Evolutionary conservation across 2,113 vertebrate species (phyloP).

Genomic region (Amblyornis subalaris): DNA sequence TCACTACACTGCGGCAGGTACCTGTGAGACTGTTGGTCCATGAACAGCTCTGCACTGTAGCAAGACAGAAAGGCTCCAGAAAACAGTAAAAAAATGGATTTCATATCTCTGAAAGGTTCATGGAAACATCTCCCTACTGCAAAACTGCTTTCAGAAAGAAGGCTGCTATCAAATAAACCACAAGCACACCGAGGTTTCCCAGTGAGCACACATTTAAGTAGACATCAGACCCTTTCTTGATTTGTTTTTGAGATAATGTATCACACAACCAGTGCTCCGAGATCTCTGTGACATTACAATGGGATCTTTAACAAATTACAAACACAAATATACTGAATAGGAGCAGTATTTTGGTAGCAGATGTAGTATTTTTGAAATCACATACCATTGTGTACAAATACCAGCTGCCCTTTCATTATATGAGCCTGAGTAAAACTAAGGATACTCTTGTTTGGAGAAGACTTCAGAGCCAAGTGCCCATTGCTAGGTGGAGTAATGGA

Average conservation of each 20-base stretch:
- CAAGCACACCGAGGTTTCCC: neutral
- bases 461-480: slow-evolving; percentile 84
- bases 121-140: neutral
- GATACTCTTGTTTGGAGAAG: slow-evolving; percentile 71
- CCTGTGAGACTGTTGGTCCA: neutral
- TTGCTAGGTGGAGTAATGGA: slow-evolving; percentile 84
- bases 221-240: neutral
- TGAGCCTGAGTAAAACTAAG: slow-evolving; percentile 87
- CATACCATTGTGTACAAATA: slow-evolving; percentile 86
- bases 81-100: neutral
- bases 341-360: neutral
- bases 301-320: neutral
- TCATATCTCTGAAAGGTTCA: neutral
- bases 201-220: neutral
- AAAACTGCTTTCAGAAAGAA: neutral
- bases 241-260: neutral
- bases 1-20: neutral
- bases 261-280: neutral
- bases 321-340: neutral
- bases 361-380: neutral
- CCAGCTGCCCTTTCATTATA: slow-evolving; percentile 78
- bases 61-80: neutral
- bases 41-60: neutral
- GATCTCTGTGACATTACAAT: neutral
- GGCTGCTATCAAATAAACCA: neutral